Evolutionary conservation across 2,888 invertebrate species (phyloP).

Genomic region (Dasysyrphus tricinctus): DNA sequence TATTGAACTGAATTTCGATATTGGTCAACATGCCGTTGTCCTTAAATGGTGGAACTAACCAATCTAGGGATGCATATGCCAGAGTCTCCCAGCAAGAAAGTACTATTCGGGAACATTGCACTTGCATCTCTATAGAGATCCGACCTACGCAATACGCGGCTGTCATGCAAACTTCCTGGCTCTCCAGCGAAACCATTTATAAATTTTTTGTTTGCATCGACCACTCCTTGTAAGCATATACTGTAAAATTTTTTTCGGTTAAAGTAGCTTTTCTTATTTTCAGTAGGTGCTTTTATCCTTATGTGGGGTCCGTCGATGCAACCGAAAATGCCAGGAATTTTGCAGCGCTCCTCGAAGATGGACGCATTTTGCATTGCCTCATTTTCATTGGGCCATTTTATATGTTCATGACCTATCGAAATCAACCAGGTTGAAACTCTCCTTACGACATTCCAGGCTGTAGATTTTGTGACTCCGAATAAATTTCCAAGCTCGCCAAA

Average conservation of each 20-base stretch:
- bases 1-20: neutral
- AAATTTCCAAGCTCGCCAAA: slow-evolving; percentile 23
- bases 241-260: neutral
- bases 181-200: neutral
- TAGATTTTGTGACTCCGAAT: slow-evolving; percentile 22
- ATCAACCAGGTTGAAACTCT: neutral
- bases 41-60: neutral
- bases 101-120: neutral
- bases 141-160: neutral
- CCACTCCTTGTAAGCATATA: neutral
- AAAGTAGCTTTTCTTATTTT: neutral
- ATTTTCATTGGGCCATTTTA: neutral
- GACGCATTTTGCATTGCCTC: too few species aligned
- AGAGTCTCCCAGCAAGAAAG: neutral
- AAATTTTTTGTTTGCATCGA: neutral
- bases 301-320: neutral
- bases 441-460: slow-evolving; percentile 2
- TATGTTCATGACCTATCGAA: neutral
- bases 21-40: neutral
- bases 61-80: neutral
- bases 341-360: neutral
- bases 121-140: neutral
- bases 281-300: neutral
- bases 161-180: neutral
- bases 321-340: neutral